phyloP scores from a whole-genome alignment of 2,888 invertebrate genomes.

The Chirona hameri region DNA sequence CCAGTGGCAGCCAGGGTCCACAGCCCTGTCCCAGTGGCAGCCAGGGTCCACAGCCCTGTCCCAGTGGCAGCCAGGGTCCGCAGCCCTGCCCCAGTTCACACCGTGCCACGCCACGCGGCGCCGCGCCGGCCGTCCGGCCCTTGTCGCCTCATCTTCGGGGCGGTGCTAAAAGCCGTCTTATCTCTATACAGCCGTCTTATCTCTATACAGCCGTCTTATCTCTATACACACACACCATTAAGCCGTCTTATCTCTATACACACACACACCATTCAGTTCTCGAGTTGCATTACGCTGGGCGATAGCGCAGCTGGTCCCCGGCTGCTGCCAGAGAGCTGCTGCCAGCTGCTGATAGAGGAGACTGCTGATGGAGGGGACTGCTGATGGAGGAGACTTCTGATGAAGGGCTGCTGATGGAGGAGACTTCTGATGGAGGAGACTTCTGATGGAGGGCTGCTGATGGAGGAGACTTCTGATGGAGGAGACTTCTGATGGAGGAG shows the following conservation, averaged over 20 bases:
- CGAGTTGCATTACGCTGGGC: neutral
- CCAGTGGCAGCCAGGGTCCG: neutral
- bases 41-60: neutral
- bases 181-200: slow-evolving; percentile 3
- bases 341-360: neutral
- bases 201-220: slow-evolving; percentile 22
- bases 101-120: neutral
- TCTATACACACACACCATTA: slow-evolving; percentile 7
- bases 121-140: neutral
- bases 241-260: slow-evolving; percentile 1
- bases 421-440: neutral
- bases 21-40: no score
- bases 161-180: slow-evolving; percentile 9
- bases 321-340: neutral
- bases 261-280: slow-evolving; percentile 24
- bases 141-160: neutral
- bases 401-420: neutral
- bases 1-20: no score
- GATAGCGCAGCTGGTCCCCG: neutral
- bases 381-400: neutral
- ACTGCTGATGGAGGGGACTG: no score
- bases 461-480: neutral
- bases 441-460: no score
- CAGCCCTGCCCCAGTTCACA: slow-evolving; percentile 1
- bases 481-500: neutral